Percentiles rank a stretch among this genome's conserved stretches.
phyloP scores from a whole-genome alignment of 2,888 invertebrate genomes.

The Temnothorax unifasciatus region DNA sequence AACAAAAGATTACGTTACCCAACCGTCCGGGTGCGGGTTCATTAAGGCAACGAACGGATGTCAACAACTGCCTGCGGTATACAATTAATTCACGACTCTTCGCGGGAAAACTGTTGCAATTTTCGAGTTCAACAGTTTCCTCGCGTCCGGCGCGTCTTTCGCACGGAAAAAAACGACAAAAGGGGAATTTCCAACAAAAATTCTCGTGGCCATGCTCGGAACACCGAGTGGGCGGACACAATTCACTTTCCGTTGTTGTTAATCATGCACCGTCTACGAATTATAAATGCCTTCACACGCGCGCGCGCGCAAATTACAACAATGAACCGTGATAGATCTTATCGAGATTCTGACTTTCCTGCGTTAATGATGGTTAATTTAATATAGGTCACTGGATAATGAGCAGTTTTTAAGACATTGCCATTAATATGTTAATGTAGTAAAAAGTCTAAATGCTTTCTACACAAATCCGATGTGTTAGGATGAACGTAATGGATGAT shows the following conservation, averaged over 20 bases:
- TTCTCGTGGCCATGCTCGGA: conserved; percentile 25
- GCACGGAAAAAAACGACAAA: conserved; percentile 11
- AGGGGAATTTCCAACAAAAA: conserved; percentile 25
- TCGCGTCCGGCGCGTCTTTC: conserved; percentile 14
- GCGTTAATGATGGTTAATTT: conserved; percentile 44
- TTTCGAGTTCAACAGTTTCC: conserved; percentile 9
- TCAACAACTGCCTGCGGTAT: conserved; percentile 34
- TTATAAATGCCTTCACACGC: conserved; percentile 41
- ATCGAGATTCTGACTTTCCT: conserved; percentile 37
- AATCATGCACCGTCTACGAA: conserved; percentile 42
- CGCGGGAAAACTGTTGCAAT: conserved; percentile 48
- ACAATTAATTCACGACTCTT: conserved; percentile 40
- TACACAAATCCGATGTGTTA: background rate
- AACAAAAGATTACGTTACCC: conserved; percentile 50
- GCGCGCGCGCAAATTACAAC: conserved; percentile 19
- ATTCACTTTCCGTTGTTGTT: conserved; percentile 48
- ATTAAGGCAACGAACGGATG: conserved; percentile 43
- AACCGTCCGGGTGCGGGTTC: conserved; percentile 27
- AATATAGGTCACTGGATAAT: conserved; percentile 3
- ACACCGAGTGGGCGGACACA: conserved; percentile 25
- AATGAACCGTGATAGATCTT: conserved; percentile 43
- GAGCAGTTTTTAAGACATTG: background rate
- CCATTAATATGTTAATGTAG: conserved; percentile 10
- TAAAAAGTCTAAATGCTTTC: background rate
- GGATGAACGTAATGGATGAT: background rate